These are phyloP conservation scores for Isaurus tuberculatus DNA, from an alignment of 92 coral and sea anemone species.

Conservation along the genomic window DNA sequence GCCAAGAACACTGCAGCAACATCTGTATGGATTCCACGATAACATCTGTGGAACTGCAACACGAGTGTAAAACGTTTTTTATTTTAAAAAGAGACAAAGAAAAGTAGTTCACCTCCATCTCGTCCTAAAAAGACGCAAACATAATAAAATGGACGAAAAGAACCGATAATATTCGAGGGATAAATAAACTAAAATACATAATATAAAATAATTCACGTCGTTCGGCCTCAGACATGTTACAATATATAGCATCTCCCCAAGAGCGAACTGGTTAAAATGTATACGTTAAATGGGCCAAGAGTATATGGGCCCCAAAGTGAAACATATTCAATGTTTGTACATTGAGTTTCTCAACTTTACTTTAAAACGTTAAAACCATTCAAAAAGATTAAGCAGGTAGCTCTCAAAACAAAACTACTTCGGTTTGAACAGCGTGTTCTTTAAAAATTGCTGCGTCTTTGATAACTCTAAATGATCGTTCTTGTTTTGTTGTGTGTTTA, in stretches of 20 bases:
- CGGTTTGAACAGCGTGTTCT: background rate
- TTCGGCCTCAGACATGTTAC: background rate
- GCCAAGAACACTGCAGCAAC: conserved; percentile 4
- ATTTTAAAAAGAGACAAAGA: background rate
- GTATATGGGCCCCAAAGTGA: background rate
- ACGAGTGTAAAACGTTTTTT: background rate
- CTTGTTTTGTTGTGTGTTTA: background rate
- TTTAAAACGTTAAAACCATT: background rate
- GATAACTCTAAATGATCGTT: background rate
- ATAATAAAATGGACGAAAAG: background rate
- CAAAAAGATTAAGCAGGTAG: background rate
- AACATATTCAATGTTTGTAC: background rate
- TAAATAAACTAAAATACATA: background rate
- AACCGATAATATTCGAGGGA: background rate
- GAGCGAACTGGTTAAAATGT: background rate
- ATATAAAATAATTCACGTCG: background rate
- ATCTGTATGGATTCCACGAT: conserved; percentile 24
- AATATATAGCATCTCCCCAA: background rate
- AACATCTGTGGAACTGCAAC: conserved; percentile 8
- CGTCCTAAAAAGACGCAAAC: background rate
- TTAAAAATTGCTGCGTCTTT: background rate
- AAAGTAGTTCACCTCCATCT: background rate
- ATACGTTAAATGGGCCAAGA: conserved; percentile 14
- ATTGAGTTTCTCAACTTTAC: background rate
- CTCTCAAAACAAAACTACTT: background rate